Evolutionary conservation across 2,797 vertebrate species (phyloP), one percentile per base, ranked within the genome.

Genomic region (Hippopotamyrus pictus): DNA sequence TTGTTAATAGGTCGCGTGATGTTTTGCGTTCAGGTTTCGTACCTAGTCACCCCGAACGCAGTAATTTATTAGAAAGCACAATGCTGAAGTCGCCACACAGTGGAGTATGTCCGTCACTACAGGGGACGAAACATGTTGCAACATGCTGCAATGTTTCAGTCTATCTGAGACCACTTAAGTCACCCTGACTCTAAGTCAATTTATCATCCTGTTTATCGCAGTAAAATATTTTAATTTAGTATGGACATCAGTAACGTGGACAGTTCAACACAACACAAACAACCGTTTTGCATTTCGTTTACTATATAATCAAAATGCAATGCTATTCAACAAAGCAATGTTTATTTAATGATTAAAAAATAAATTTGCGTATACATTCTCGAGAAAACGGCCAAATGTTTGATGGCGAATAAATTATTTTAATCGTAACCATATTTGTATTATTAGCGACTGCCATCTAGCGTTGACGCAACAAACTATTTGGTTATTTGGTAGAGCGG

Each of bases 11-110:
- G 86, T 87, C 53, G 86, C 86, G 53, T 87, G 86, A 41, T 57
- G 50, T 82, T 89, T 37, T 82, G 29, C 12, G n/a, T 33, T 82
- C 17, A 22, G 1, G 51, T 89, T 25, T 50, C 44, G 41, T 54
- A 88, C 57, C 29, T 6, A 33, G 33, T 88, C 37, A 65, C 17
- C 9, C 57, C 37, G 8, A 65, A 46, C 25, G 48, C 25, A 57
- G 33, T 57, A 4, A 29, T 33, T 54, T 41, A 46, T 41, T 54
- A 37, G 25, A 44, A 22, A 44, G 62, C 22, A 59, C 9, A 65
- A 83, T 29, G 4, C n/a, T 37, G 11, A 19, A 14, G 88, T 14
- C 90, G 89, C 93, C 93, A 89, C 88, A 87, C 19, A 8, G 89
- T 33, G 92, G 90, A 41, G 14, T 11, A 0, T 0, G 5, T 2